phyloP scores from a whole-genome alignment of 2,888 invertebrate genomes.

The Sarcophaga caerulescens region DNA sequence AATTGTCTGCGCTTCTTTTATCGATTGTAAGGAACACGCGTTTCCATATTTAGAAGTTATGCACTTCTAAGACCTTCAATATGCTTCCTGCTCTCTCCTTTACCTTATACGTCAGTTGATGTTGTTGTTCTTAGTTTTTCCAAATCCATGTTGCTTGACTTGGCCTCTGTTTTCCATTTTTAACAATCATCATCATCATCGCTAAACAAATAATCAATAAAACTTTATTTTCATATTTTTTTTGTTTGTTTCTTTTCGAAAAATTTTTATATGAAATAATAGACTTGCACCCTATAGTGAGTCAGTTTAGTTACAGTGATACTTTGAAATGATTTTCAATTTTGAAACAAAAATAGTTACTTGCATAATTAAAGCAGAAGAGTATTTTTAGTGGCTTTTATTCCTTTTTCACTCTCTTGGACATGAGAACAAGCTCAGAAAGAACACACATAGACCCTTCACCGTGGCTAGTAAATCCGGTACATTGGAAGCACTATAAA shows the following conservation, averaged over 20 bases:
- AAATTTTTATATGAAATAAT: not conserved
- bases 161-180: conserved; percentile 69
- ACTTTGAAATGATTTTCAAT: no score
- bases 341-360: no score
- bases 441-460: no score
- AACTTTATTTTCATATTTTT: conserved; percentile 64
- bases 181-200: conserved; percentile 71
- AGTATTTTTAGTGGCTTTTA: no score
- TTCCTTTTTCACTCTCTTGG: no score
- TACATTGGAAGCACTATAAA: no score
- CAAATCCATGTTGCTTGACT: not conserved
- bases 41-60: not conserved
- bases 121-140: not conserved
- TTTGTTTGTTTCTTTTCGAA: conserved; percentile 28
- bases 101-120: not conserved
- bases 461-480: no score
- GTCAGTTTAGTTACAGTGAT: not conserved
- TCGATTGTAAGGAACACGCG: not conserved
- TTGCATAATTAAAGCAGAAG: no score
- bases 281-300: conserved; percentile 5
- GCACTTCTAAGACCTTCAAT: no score
- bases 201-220: conserved; percentile 69
- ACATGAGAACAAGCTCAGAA: no score
- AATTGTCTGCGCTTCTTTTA: conserved; percentile 8
- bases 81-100: not conserved